Conservation (phyloP, 2,797 vertebrate genomes). For the Hypotaenidia philippensis region DNA sequence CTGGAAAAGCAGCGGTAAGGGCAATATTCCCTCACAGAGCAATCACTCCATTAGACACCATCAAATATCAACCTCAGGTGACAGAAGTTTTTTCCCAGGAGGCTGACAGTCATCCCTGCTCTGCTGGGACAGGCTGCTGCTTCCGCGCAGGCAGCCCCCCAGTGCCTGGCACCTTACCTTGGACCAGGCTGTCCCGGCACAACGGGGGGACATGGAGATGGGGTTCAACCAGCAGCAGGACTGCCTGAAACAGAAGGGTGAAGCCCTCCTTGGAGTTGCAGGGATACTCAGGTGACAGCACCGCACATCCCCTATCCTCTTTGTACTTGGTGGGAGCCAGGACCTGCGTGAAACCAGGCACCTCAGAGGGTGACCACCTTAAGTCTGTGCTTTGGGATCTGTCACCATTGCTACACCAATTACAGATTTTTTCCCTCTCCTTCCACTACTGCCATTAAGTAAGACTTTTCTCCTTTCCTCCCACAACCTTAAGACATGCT, state of each 20-base stretch:
- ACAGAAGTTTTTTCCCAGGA: background rate
- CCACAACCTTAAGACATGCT: background rate
- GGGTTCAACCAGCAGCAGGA: background rate
- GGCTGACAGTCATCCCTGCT: background rate
- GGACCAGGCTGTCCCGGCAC: background rate
- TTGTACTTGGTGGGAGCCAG: background rate
- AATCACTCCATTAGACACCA: background rate
- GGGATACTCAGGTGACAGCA: background rate
- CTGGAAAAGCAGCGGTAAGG: background rate
- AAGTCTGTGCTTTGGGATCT: rapidly evolving
- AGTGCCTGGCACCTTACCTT: background rate
- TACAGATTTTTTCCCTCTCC: background rate
- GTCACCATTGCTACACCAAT: rapidly evolving
- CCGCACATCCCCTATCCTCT: background rate
- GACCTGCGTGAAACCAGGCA: rapidly evolving
- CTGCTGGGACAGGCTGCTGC: background rate
- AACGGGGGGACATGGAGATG: rapidly evolving
- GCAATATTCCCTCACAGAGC: background rate
- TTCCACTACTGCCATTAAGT: background rate
- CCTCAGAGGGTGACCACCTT: background rate
- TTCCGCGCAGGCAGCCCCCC: background rate
- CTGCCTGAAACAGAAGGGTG: background rate
- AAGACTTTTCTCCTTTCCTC: background rate
- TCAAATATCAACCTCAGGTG: background rate
- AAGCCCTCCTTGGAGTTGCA: background rate